phyloP scores from a whole-genome alignment of 2,797 vertebrate species.

The Hipposideros larvatus region DNA sequence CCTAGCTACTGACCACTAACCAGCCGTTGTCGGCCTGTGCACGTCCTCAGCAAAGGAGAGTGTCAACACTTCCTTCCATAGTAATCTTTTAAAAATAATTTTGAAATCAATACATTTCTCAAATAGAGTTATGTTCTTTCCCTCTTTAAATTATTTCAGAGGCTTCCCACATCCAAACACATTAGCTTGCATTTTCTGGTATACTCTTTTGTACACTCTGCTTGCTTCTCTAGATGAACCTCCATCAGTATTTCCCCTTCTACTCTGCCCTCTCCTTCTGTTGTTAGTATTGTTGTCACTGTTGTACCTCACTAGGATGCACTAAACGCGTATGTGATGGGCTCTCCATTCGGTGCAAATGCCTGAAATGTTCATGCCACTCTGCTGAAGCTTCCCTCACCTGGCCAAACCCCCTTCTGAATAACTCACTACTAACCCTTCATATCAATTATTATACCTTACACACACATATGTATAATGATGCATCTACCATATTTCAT shows the following conservation, averaged over 20 bases:
- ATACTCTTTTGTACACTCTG: background rate
- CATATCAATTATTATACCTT: background rate
- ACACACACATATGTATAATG: background rate
- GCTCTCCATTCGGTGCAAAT: background rate
- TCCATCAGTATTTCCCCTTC: background rate
- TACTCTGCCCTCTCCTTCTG: background rate
- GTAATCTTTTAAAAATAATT: constrained; percentile 13
- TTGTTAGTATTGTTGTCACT: background rate
- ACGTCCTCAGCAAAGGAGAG: background rate
- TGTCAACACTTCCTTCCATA: background rate
- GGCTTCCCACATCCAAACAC: background rate
- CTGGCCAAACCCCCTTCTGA: background rate
- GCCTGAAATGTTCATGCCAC: background rate
- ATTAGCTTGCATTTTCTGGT: background rate
- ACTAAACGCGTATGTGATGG: background rate
- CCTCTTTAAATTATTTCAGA: constrained; percentile 22
- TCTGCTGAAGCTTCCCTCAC: background rate
- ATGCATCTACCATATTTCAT: background rate
- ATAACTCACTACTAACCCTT: background rate
- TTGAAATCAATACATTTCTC: background rate
- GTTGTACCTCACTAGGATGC: background rate
- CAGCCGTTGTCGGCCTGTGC: background rate
- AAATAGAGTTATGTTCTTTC: background rate
- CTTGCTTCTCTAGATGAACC: background rate
- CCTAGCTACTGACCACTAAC: background rate